Percentiles rank a stretch among this genome's conserved stretches.
Evolutionary conservation across 2,888 invertebrate species (phyloP).

Genomic region (Cremastobaeus sp.): DNA sequence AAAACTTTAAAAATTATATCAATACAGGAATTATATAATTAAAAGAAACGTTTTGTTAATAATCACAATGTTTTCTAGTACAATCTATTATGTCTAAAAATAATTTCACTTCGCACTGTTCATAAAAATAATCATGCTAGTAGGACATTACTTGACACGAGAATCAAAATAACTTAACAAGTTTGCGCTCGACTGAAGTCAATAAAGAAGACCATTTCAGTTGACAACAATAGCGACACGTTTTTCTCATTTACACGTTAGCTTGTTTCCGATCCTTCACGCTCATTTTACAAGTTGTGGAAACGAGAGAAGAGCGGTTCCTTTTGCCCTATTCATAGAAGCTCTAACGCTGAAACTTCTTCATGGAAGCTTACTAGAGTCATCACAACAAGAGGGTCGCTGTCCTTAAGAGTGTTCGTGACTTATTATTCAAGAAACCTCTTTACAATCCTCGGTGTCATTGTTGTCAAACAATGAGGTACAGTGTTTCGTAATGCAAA

Average conservation of each 20-base stretch:
- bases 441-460: slow-evolving; percentile 17
- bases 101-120: no score
- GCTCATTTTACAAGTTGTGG: slow-evolving; percentile 35
- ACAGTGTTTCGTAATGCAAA: not conserved
- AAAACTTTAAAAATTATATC: no score
- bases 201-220: slow-evolving; percentile 31
- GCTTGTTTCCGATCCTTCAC: slow-evolving; percentile 47
- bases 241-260: slow-evolving; percentile 56
- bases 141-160: not conserved
- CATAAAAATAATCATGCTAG: not conserved
- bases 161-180: slow-evolving; percentile 18
- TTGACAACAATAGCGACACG: slow-evolving; percentile 24
- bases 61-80: not conserved
- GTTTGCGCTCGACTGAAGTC: slow-evolving; percentile 11
- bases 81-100: not conserved
- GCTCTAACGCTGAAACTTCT: slow-evolving; percentile 62
- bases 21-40: no score
- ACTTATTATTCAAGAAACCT: slow-evolving; percentile 45
- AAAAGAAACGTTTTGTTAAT: no score
- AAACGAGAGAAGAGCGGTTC: slow-evolving; percentile 39
- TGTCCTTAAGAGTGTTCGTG: slow-evolving; percentile 53
- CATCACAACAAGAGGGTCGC: slow-evolving; percentile 61
- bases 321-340: slow-evolving; percentile 38
- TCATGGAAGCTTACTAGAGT: slow-evolving; percentile 64
- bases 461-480: slow-evolving; percentile 46